phyloP scores from a whole-genome alignment of 1,140 invertebrate species.

The Pseudomyrmex cubaensis region DNA sequence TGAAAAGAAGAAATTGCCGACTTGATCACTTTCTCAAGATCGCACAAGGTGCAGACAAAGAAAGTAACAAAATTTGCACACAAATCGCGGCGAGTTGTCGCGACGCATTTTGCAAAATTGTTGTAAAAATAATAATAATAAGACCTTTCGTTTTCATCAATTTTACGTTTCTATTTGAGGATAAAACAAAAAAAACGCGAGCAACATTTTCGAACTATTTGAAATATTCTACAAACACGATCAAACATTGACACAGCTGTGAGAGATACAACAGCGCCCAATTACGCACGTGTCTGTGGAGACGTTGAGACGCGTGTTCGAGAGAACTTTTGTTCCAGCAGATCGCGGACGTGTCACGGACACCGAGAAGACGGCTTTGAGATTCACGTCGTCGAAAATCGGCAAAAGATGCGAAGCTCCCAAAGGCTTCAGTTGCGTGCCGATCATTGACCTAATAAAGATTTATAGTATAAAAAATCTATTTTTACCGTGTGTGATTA shows the following conservation, averaged over 20 bases:
- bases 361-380: conserved; percentile 86
- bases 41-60: neutral
- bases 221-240: neutral
- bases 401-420: conserved; percentile 89
- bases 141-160: neutral
- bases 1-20: conserved; percentile 19
- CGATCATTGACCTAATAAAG: conserved; percentile 85
- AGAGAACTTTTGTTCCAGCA: conserved; percentile 73
- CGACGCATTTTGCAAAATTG: neutral
- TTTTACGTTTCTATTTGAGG: neutral
- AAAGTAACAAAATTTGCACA: too few species aligned
- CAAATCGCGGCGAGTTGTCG: neutral
- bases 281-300: conserved; percentile 74
- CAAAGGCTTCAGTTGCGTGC: conserved; percentile 87
- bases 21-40: neutral
- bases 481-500: neutral
- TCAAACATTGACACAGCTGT: conserved; percentile 32
- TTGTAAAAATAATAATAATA: neutral
- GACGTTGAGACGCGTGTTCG: conserved; percentile 81
- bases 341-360: conserved; percentile 77
- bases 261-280: neutral
- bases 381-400: conserved; percentile 89
- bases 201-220: neutral
- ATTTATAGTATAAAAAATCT: neutral
- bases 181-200: neutral